Percentiles rank a stretch among this genome's conserved stretches.
Conservation (phyloP, 2,113 vertebrate species). For the Pholis gunnellus region DNA sequence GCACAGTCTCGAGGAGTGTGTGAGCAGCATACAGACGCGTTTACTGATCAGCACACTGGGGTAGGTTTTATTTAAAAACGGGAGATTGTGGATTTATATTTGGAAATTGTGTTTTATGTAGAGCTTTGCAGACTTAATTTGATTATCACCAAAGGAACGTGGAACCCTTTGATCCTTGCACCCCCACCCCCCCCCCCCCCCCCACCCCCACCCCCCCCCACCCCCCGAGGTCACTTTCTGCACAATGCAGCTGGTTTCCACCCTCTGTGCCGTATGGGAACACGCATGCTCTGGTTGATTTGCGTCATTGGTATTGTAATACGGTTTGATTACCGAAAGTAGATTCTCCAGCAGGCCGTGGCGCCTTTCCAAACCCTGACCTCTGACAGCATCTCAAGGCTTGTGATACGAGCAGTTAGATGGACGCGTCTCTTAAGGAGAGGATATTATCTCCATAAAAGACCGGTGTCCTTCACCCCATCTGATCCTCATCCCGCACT, state of each 20-base stretch:
- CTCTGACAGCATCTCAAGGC: conserved; percentile 53
- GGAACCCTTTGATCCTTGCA: conserved; percentile 64
- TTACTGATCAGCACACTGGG: conserved; percentile 41
- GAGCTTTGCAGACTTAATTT: conserved; percentile 60
- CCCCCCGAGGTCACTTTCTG: conserved; percentile 46
- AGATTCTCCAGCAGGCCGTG: conserved; percentile 2
- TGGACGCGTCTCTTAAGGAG: conserved; percentile 35
- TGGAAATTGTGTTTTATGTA: conserved; percentile 31
- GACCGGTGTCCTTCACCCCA: conserved; percentile 71
- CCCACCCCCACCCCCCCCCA: too few relatives aligned
- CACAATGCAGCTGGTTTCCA: conserved; percentile 42
- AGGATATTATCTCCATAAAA: conserved; percentile 62
- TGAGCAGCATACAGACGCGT: conserved; percentile 52
- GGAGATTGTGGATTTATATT: conserved; percentile 53
- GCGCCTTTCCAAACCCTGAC: conserved; percentile 51
- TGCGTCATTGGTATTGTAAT: conserved; percentile 20
- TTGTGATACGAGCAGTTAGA: conserved; percentile 48
- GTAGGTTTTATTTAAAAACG: conserved; percentile 15
- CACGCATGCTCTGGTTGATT: conserved; percentile 17
- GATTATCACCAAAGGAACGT: conserved; percentile 52
- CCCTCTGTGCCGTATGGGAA: neutral
- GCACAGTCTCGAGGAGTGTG: conserved; percentile 45
- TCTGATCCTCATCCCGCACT: conserved; percentile 74
- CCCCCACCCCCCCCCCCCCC: too few relatives aligned
- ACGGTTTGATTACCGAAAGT: neutral